phyloP scores from a whole-genome alignment of 2,888 invertebrate genomes.

The Thera britannica region DNA sequence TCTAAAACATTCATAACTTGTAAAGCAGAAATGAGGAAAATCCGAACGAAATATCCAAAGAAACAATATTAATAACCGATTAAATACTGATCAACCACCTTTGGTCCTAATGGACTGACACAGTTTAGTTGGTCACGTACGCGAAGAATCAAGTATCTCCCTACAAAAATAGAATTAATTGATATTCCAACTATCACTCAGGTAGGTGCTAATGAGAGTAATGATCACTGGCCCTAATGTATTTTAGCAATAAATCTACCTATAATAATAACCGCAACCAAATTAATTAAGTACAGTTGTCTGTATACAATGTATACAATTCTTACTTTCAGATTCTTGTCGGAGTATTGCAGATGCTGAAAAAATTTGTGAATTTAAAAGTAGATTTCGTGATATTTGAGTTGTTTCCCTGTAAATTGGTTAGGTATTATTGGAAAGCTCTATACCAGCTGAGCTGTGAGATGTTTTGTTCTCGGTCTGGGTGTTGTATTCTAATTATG shows the following conservation, averaged over 20 bases:
- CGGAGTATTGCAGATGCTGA: too few relatives aligned
- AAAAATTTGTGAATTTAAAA: too few relatives aligned
- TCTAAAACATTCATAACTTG: constrained; percentile 11
- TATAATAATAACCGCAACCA: constrained; percentile 56
- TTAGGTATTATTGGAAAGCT: too few relatives aligned
- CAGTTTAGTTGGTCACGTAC: constrained; percentile 75
- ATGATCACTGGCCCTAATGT: constrained; percentile 67
- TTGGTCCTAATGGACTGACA: constrained; percentile 62
- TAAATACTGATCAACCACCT: constrained; percentile 54
- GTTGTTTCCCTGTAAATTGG: too few relatives aligned
- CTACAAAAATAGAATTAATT: constrained; percentile 12
- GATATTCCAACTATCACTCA: constrained; percentile 23
- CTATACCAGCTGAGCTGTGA: too few relatives aligned
- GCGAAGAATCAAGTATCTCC: constrained; percentile 49
- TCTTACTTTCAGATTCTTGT: too few relatives aligned
- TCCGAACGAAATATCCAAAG: constrained; percentile 45
- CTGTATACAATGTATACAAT: too few relatives aligned
- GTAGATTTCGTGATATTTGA: too few relatives aligned
- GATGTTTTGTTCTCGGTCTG: too few relatives aligned
- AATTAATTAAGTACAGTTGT: constrained; percentile 43
- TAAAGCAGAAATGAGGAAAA: constrained; percentile 63
- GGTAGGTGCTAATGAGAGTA: constrained; percentile 57
- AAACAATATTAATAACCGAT: constrained; percentile 62
- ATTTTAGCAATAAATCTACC: constrained; percentile 53
- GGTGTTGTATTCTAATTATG: too few relatives aligned